Conservation (phyloP, 2,113 vertebrate species). For the Helogale parvula region DNA sequence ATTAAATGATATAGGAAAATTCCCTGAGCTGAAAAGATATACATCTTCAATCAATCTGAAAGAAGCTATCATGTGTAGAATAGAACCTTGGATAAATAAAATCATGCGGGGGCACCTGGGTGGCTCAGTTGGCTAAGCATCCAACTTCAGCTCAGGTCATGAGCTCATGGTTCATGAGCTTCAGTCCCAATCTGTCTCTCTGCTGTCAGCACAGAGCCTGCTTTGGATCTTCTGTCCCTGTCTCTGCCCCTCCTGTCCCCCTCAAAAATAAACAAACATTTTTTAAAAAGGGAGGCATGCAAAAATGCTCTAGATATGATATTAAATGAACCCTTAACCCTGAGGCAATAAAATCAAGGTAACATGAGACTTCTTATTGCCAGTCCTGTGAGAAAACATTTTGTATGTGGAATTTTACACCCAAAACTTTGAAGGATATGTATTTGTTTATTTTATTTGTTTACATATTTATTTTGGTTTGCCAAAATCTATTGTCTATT, state of each 20-base stretch:
- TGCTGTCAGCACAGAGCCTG: no score
- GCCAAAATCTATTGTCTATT: background rate
- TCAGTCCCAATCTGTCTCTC: no score
- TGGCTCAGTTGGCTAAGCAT: no score
- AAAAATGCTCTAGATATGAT: background rate
- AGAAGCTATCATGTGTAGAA: background rate
- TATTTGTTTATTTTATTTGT: background rate
- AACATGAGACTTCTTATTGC: background rate
- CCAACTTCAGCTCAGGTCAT: no score
- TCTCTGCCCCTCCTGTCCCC: no score
- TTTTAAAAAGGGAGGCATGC: background rate
- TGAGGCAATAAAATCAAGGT: background rate
- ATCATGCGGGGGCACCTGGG: background rate
- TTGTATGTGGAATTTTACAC: background rate
- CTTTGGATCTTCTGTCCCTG: no score
- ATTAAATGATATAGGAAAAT: background rate
- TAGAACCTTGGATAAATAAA: background rate
- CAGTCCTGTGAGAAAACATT: background rate
- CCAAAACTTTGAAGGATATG: background rate
- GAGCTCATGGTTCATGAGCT: no score
- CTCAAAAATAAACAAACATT: no score
- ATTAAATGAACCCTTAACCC: background rate
- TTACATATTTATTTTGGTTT: background rate
- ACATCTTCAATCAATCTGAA: background rate
- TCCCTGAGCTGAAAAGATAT: background rate